Evolutionary conservation across 2,888 invertebrate species (phyloP).

Genomic region (Autographa gamma): DNA sequence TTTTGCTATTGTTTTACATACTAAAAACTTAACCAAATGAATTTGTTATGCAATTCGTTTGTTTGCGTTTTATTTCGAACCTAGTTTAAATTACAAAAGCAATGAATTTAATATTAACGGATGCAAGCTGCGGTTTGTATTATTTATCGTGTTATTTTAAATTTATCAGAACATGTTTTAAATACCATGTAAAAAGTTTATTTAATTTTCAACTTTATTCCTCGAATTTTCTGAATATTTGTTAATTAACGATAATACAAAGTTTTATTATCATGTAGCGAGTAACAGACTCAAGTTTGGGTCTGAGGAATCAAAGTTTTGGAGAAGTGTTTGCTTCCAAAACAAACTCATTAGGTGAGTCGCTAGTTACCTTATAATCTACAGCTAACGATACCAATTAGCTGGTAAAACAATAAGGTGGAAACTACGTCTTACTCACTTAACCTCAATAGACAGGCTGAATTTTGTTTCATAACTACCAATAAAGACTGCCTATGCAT

Average conservation of each 20-base stretch:
- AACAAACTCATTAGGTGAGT: conserved; percentile 58
- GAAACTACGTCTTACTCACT: conserved; percentile 46
- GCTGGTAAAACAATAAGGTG: conserved; percentile 45
- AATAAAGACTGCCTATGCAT: too few relatives aligned
- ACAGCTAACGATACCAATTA: conserved; percentile 51
- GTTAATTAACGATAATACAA: conserved; percentile 37
- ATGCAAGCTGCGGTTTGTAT: neutral
- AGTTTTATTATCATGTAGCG: conserved; percentile 18
- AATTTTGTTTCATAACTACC: neutral
- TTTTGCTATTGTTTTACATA: neutral
- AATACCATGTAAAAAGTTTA: neutral
- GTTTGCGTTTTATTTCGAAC: neutral
- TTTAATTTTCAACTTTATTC: neutral
- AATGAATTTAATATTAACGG: conserved; percentile 1
- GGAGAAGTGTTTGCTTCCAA: conserved; percentile 46
- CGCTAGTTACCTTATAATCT: conserved; percentile 56
- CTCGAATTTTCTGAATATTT: conserved; percentile 14
- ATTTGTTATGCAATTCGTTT: neutral
- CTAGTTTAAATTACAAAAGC: neutral
- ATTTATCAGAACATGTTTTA: neutral
- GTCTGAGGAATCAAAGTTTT: conserved; percentile 51
- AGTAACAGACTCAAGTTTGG: conserved; percentile 35
- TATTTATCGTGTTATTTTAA: conserved; percentile 1
- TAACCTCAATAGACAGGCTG: conserved; percentile 12
- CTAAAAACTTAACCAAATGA: neutral